Base-by-base conservation (phyloP, 2,888 invertebrate genomes). In the Amiota communis region DNA sequence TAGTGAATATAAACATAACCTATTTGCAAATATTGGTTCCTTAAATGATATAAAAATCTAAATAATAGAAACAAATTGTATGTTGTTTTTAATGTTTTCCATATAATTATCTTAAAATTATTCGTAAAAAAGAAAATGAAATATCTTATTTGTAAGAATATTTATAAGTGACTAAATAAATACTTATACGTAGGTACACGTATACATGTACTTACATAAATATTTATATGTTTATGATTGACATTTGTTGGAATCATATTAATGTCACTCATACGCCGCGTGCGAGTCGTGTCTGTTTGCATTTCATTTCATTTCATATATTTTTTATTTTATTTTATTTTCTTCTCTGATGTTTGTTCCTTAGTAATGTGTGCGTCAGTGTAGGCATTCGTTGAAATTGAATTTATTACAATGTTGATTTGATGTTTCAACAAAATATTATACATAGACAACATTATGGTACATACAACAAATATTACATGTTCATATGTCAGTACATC, bases 171-270 rank as follows among this genome's bases (percentile, higher is more conserved):
- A 36, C 36, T 36, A 36, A 36, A 36, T 36, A 23, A 23, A 23
- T 23, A 23, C 23, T 23, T 23, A 2, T 23, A n/a, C n/a, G n/a
- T n/a, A n/a, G n/a, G n/a, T n/a, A n/a, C n/a, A n/a, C n/a, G n/a
- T n/a, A 36, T 36, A 36, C 36, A 36, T 6, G 36, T 36, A 36
- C 36, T 36, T 36, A 36, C 36, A 36, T 36, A 36, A 36, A 36
- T 36, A 36, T 36, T 36, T 6, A 36, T 36, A 6, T 36, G 36
- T 36, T 12, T 78, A 81, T 87, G 86, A 87, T 86, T 87, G 87
- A 81, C 87, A 85, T 78, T 79, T 80, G 78, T 75, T 73, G 74
- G 79, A 87, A 87, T 87, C 79, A 80, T 75, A 87, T 87, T 87
- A 87, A 81, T 87, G 87, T 87, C 87, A 85, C 78, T 81, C 82